Evolutionary conservation across 2,888 invertebrate species (phyloP).

Genomic region (Euclidia mi): DNA sequence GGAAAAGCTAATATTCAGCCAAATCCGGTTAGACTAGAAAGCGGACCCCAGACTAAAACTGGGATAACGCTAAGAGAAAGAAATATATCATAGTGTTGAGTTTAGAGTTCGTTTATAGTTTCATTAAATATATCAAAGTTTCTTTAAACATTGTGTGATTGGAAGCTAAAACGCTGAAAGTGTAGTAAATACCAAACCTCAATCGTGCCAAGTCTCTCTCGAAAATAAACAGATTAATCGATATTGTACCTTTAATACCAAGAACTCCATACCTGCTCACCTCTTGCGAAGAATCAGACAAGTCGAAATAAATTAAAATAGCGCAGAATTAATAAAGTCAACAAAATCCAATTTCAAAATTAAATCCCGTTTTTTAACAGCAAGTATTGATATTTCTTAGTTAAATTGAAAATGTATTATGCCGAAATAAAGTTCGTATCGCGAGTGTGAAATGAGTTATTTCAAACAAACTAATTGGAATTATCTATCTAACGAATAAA

Average conservation of each 20-base stretch:
- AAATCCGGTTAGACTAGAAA: too few species aligned
- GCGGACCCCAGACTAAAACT: too few species aligned
- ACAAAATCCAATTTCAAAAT: slow-evolving; percentile 14
- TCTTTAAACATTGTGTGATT: too few species aligned
- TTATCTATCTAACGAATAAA: slow-evolving; percentile 30
- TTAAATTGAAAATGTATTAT: slow-evolving; percentile 31
- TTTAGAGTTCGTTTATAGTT: too few species aligned
- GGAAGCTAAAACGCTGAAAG: too few species aligned
- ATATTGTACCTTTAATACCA: background rate
- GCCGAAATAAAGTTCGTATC: slow-evolving; percentile 18
- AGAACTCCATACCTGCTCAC: background rate
- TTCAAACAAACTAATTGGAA: slow-evolving; percentile 30
- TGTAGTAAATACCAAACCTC: too few species aligned
- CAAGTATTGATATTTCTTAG: slow-evolving; percentile 27
- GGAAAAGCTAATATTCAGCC: too few species aligned
- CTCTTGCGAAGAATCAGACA: background rate
- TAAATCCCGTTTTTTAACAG: slow-evolving; percentile 20
- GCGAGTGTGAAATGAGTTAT: slow-evolving; percentile 27
- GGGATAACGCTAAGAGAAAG: too few species aligned
- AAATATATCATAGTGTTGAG: too few species aligned
- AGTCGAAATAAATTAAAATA: slow-evolving; percentile 4
- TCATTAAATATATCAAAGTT: too few species aligned
- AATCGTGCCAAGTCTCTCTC: background rate
- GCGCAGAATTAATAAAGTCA: background rate
- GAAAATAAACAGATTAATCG: background rate